Evolutionary conservation across 1,140 invertebrate genomes (phyloP).

Genomic region (Lycorma delicatula): DNA sequence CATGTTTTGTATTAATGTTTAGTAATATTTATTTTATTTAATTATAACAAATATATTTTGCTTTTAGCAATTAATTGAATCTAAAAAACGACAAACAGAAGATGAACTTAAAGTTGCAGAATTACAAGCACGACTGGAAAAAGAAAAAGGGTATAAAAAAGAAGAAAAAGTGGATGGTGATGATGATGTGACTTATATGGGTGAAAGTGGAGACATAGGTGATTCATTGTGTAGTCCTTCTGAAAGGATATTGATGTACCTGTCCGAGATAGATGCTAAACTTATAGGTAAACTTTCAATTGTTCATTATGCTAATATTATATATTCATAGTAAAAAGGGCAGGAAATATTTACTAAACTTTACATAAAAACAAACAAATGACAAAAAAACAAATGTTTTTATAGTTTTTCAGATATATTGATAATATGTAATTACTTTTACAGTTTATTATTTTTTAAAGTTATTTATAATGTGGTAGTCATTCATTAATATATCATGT

Average conservation of each 20-base stretch:
- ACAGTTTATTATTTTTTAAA: no score
- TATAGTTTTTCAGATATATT: no score
- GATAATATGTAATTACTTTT: no score
- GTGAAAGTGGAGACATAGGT: slow-evolving; percentile 44
- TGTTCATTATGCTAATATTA: slow-evolving; percentile 13
- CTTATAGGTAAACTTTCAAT: slow-evolving; percentile 44
- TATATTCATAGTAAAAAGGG: background rate
- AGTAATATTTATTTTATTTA: background rate
- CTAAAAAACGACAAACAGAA: slow-evolving; percentile 47
- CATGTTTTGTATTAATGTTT: background rate
- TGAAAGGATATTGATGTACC: slow-evolving; percentile 33
- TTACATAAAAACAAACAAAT: no score
- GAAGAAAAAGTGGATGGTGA: slow-evolving; percentile 30
- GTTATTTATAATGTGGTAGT: no score
- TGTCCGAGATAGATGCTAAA: slow-evolving; percentile 45
- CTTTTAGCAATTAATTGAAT: slow-evolving; percentile 53
- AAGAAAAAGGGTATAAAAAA: background rate
- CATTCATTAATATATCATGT: no score
- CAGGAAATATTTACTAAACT: no score
- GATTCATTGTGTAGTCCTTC: slow-evolving; percentile 18
- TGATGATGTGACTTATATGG: slow-evolving; percentile 50
- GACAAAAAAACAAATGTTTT: no score
- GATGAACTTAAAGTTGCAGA: slow-evolving; percentile 17
- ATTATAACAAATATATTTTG: no score
- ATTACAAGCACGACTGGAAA: slow-evolving; percentile 11